Conservation (phyloP, 1,140 invertebrate genomes). For the Drosophila tsacasi region DNA sequence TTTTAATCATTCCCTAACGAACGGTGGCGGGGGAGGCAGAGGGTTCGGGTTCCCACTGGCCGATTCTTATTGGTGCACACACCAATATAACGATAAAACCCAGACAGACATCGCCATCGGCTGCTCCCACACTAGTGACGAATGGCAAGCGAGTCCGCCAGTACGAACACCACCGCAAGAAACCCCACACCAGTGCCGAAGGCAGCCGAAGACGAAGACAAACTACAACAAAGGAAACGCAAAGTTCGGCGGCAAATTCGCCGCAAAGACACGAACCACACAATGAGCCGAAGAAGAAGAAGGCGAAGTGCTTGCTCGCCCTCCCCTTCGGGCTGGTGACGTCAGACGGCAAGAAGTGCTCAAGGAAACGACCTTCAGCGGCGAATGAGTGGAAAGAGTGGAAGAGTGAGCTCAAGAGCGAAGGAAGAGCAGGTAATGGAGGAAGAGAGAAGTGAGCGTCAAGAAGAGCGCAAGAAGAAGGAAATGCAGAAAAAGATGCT, state of each 20-base stretch:
- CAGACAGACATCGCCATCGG: conserved; percentile 34
- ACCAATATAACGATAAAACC: conserved; percentile 27
- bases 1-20: conserved; percentile 67
- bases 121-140: conserved; percentile 64
- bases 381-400: conserved; percentile 31
- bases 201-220: conserved; percentile 50
- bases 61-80: conserved; percentile 64
- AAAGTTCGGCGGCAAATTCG: conserved; percentile 60
- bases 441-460: conserved; percentile 35
- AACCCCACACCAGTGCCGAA: conserved; percentile 66
- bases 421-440: conserved; percentile 40
- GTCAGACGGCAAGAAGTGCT: conserved; percentile 67
- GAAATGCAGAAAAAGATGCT: conserved; percentile 25
- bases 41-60: conserved; percentile 20
- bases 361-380: conserved; percentile 79
- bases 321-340: conserved; percentile 55
- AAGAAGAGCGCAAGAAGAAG: conserved; percentile 27
- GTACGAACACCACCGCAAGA: conserved; percentile 59
- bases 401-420: conserved; percentile 25
- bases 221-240: conserved; percentile 53
- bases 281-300: conserved; percentile 14
- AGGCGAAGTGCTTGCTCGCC: conserved; percentile 38
- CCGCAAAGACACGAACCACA: conserved; percentile 54
- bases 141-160: conserved; percentile 60
- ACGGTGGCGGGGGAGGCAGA: neutral